These are phyloP conservation scores for Paracanthobrama guichenoti DNA, from an alignment of 2,113 vertebrate species.

Conservation along the genomic window DNA sequence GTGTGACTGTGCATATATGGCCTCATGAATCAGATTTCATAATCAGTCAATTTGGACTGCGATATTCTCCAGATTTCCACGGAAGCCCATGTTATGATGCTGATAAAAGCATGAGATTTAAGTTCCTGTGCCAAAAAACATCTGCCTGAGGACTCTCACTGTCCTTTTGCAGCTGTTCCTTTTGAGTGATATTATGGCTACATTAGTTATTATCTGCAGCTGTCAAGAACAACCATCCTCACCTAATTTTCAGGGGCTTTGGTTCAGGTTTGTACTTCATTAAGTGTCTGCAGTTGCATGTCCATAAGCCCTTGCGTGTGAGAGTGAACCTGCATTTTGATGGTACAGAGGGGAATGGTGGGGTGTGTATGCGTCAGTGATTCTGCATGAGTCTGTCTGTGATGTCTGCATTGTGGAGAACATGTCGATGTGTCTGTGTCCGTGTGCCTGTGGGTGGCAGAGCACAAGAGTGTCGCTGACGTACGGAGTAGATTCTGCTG, in stretches of 20 bases:
- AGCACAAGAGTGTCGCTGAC: conserved; percentile 65
- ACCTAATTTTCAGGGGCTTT: conserved; percentile 18
- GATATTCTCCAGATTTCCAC: not conserved
- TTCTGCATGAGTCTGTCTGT: conserved; percentile 22
- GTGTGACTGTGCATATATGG: conserved; percentile 4
- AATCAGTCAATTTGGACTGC: not conserved
- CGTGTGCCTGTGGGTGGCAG: not conserved
- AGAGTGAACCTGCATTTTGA: conserved; percentile 38
- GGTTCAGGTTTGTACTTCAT: conserved; percentile 16
- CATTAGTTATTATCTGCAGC: conserved; percentile 22
- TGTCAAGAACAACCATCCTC: conserved; percentile 35
- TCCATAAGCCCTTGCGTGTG: conserved; percentile 16
- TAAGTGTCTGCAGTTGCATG: conserved; percentile 11
- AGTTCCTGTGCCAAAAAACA: not conserved
- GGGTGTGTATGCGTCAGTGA: conserved; percentile 28
- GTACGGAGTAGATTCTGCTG: conserved; percentile 97
- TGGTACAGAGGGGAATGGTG: conserved; percentile 27
- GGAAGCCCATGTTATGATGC: not conserved
- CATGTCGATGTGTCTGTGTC: conserved; percentile 34
- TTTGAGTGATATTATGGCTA: not conserved
- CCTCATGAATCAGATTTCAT: not conserved
- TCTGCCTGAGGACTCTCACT: conserved; percentile 6
- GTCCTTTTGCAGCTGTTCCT: not conserved
- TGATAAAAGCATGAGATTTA: not conserved
- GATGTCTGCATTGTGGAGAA: not conserved